A percentile compares a stretch with the other conserved stretches of the same genome.
phyloP scores from a whole-genome alignment of 2,797 vertebrate genomes.

The Antrozous pallidus region DNA sequence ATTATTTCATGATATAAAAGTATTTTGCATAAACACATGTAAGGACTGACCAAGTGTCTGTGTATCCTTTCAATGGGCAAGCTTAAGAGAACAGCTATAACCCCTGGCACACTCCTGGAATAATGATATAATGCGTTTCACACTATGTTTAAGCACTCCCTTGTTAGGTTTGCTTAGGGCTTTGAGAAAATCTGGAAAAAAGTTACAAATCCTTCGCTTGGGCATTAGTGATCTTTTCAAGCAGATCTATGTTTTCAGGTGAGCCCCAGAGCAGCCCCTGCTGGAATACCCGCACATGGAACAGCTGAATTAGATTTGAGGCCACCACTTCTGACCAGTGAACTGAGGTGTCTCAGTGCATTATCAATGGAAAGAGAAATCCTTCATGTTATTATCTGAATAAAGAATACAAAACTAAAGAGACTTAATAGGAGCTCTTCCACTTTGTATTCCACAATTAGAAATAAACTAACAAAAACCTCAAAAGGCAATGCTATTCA shows the following conservation, averaged over 20 bases:
- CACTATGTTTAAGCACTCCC: neutral
- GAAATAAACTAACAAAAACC: neutral
- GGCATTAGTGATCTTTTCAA: neutral
- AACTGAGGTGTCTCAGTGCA: neutral
- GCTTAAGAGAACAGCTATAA: neutral
- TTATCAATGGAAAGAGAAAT: neutral
- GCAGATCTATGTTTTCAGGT: neutral
- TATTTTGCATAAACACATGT: neutral
- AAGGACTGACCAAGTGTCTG: neutral
- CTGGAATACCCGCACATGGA: neutral
- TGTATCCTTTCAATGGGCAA: neutral
- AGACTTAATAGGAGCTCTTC: neutral
- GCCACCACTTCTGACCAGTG: neutral
- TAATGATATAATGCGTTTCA: neutral
- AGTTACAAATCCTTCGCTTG: neutral
- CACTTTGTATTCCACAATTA: neutral
- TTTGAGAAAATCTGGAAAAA: neutral
- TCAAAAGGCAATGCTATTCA: neutral
- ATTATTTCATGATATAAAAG: neutral
- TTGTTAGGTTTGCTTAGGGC: neutral
- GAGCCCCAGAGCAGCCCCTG: rapidly evolving
- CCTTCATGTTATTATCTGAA: neutral
- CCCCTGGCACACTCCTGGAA: neutral
- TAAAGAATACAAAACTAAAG: neutral
- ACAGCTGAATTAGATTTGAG: rapidly evolving